Evolutionary conservation across 37 sponge, comb jelly and placozoan genomes (phyloP).

Genomic region (Geodia barretti): DNA sequence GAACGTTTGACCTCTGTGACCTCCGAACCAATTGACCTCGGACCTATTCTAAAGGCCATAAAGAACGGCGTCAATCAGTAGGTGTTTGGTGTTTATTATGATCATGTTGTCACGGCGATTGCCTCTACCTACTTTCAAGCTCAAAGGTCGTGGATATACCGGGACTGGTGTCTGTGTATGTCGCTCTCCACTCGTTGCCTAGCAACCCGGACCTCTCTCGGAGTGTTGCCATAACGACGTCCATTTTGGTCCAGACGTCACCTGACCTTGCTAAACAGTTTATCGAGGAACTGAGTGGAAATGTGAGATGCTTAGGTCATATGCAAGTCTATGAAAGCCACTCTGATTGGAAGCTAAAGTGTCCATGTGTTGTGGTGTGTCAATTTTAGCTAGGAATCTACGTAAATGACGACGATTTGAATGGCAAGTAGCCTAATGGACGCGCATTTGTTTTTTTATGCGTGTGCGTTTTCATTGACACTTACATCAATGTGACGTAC

Average conservation of each 20-base stretch:
- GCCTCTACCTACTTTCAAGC: too few relatives aligned
- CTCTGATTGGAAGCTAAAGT: too few relatives aligned
- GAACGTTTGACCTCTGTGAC: background rate
- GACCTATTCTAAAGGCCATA: background rate
- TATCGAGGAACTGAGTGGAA: background rate
- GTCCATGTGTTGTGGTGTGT: too few relatives aligned
- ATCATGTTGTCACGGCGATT: background rate
- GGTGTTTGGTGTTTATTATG: background rate
- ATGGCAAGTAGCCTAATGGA: too few relatives aligned
- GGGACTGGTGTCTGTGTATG: background rate
- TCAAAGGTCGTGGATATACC: background rate
- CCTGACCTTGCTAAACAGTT: background rate
- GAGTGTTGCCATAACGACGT: background rate
- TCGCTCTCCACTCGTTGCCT: background rate
- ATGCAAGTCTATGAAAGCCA: too few relatives aligned
- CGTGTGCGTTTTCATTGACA: too few relatives aligned
- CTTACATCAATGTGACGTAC: too few relatives aligned
- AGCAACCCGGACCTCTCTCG: background rate
- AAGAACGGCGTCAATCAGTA: background rate
- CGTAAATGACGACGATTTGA: too few relatives aligned
- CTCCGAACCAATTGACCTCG: background rate
- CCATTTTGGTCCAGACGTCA: background rate
- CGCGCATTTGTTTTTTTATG: too few relatives aligned
- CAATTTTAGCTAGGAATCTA: too few relatives aligned
- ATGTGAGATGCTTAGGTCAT: too few relatives aligned